A percentile compares a stretch with the other conserved stretches of the same genome.
Evolutionary conservation across 2,113 vertebrate genomes (phyloP).

Genomic region (Pogonocichla stellata): DNA sequence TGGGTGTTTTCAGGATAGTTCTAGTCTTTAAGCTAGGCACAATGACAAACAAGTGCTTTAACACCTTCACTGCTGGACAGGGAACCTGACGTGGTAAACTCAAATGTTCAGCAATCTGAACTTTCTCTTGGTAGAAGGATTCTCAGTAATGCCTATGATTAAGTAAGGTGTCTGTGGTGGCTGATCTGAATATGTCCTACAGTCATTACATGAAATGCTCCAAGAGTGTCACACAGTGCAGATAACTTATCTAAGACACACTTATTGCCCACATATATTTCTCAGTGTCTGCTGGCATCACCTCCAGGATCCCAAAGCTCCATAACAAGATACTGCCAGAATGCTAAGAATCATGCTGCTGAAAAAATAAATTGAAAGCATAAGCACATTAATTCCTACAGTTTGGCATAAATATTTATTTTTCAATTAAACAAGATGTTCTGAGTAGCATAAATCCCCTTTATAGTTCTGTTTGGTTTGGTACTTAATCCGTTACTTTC

Average conservation of each 20-base stretch:
- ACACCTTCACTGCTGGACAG: neutral
- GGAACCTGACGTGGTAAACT: neutral
- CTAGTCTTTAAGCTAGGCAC: neutral
- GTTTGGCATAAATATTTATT: neutral
- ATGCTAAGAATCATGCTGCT: neutral
- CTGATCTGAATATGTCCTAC: neutral
- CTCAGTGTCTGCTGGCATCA: neutral
- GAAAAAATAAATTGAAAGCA: slow-evolving; percentile 33
- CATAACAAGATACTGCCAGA: neutral
- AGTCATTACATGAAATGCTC: neutral
- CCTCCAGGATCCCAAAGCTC: neutral
- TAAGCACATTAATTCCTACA: neutral
- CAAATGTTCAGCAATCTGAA: neutral
- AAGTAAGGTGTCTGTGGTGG: neutral
- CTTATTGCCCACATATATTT: neutral
- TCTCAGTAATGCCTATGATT: neutral
- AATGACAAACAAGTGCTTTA: neutral
- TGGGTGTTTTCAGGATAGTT: neutral
- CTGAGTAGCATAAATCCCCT: slow-evolving; percentile 53
- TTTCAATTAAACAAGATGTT: slow-evolving; percentile 49
- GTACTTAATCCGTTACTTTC: slow-evolving; percentile 44
- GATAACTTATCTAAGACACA: neutral
- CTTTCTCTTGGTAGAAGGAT: neutral
- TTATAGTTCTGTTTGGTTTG: slow-evolving; percentile 44
- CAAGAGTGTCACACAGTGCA: neutral